Conservation (phyloP, 2,113 vertebrate species). For the Rhinopomastus cyanomelas region DNA sequence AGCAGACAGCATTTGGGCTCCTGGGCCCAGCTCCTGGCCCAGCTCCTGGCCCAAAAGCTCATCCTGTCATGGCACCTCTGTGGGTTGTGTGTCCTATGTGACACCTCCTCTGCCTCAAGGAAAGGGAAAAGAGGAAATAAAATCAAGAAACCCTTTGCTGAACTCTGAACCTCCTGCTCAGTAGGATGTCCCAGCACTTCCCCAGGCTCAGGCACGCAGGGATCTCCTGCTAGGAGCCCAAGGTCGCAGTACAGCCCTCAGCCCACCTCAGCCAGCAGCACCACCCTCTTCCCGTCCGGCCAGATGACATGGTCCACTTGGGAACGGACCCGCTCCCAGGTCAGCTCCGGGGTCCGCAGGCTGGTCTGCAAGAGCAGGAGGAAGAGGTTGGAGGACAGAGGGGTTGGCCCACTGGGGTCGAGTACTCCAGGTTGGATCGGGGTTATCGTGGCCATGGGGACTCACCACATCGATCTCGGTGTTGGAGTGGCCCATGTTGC, state of each 20-base stretch:
- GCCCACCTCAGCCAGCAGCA: slow-evolving; percentile 93
- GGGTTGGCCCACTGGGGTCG: too few relatives aligned
- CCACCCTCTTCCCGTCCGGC: slow-evolving; percentile 95
- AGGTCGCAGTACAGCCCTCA: accelerated
- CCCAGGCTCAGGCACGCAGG: not conserved
- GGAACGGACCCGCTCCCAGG: slow-evolving; percentile 97
- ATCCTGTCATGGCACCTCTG: not conserved
- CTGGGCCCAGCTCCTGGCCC: not conserved
- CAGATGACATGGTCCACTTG: slow-evolving; percentile 99
- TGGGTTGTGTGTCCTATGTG: not conserved
- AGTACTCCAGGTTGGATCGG: too few relatives aligned
- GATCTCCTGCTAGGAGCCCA: not conserved
- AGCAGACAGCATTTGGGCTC: not conserved
- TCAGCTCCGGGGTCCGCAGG: slow-evolving; percentile 94
- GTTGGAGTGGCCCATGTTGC: slow-evolving; percentile 99
- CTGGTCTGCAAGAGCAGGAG: slow-evolving; percentile 82
- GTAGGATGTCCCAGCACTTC: not conserved
- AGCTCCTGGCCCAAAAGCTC: not conserved
- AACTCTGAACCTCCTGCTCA: not conserved
- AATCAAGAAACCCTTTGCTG: not conserved
- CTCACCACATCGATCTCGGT: slow-evolving; percentile 98
- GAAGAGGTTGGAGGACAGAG: not conserved
- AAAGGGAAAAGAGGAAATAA: not conserved
- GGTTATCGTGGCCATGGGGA: accelerated
- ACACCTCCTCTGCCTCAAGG: not conserved